These are phyloP conservation scores for Tangachromis dhanisi DNA, from an alignment of 2,113 vertebrate genomes.

Conservation along the genomic window DNA sequence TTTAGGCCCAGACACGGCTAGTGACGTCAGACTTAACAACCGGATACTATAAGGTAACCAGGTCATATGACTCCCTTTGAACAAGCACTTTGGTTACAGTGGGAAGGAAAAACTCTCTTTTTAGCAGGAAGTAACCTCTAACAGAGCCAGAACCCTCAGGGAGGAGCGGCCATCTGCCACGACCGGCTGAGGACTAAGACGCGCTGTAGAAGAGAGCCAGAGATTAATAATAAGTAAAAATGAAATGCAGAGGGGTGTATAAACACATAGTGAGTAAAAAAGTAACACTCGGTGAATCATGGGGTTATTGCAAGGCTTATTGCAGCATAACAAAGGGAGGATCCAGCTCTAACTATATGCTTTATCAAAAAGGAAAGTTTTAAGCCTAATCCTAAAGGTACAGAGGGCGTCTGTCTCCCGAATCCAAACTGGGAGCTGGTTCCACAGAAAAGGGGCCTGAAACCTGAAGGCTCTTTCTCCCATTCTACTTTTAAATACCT, in stretches of 20 bases:
- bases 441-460: background rate
- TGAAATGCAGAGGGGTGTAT: background rate
- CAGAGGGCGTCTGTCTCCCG: background rate
- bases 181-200: background rate
- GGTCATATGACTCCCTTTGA: background rate
- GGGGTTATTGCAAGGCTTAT: background rate
- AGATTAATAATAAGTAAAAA: background rate
- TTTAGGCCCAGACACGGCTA: too few relatives aligned
- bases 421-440: background rate
- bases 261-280: background rate
- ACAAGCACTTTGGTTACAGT: background rate
- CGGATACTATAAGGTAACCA: background rate
- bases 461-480: background rate
- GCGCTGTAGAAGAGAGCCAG: background rate
- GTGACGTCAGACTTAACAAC: too few relatives aligned
- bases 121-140: background rate
- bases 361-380: background rate
- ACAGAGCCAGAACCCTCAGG: background rate
- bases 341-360: background rate
- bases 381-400: background rate
- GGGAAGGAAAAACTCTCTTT: background rate
- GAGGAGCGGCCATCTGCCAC: background rate
- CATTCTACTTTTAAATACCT: background rate
- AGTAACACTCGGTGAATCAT: accelerated
- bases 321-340: background rate